A percentile compares a stretch with the other conserved stretches of the same genome.
These are phyloP conservation scores for Trissonchulus latispiculum DNA, from an alignment of 2,888 invertebrate species.

Conservation along the genomic window DNA sequence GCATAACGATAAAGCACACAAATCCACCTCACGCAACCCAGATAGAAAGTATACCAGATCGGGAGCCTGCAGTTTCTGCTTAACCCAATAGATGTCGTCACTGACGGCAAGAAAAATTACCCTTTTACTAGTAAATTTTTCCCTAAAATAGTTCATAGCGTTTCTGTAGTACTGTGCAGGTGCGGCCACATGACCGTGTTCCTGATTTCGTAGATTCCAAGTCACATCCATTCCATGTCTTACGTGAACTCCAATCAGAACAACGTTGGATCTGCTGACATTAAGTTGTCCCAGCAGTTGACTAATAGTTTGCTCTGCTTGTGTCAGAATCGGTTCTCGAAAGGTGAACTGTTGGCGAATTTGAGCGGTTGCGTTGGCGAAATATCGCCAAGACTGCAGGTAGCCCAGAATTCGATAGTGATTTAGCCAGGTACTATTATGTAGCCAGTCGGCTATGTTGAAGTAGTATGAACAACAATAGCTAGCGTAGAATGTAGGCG, in stretches of 20 bases:
- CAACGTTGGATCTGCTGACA: background rate
- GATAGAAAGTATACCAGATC: background rate
- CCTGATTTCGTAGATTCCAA: constrained; percentile 34
- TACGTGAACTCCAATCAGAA: constrained; percentile 44
- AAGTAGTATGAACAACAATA: constrained; percentile 31
- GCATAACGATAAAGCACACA: constrained; percentile 41
- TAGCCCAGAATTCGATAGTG: constrained; percentile 29
- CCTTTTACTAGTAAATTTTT: constrained; percentile 29
- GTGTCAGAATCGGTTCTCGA: constrained; percentile 19
- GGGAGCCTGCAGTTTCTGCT: background rate
- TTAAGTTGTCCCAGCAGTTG: constrained; percentile 4
- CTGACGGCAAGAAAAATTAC: constrained; percentile 45
- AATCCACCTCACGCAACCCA: constrained; percentile 38
- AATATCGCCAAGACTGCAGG: constrained; percentile 35
- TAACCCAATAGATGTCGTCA: constrained; percentile 44
- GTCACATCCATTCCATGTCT: constrained; percentile 45
- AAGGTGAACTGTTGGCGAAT: constrained; percentile 26
- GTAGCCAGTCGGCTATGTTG: background rate
- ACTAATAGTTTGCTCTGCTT: background rate
- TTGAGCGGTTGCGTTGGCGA: constrained; percentile 17
- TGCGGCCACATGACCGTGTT: constrained; percentile 43
- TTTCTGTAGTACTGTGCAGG: constrained; percentile 40
- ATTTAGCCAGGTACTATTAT: background rate
- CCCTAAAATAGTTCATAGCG: constrained; percentile 39
- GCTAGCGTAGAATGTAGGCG: constrained; percentile 22